A percentile compares a stretch with the other conserved stretches of the same genome.
Evolutionary conservation across 2,888 invertebrate species (phyloP).

Genomic region (Seladonia tumulorum): DNA sequence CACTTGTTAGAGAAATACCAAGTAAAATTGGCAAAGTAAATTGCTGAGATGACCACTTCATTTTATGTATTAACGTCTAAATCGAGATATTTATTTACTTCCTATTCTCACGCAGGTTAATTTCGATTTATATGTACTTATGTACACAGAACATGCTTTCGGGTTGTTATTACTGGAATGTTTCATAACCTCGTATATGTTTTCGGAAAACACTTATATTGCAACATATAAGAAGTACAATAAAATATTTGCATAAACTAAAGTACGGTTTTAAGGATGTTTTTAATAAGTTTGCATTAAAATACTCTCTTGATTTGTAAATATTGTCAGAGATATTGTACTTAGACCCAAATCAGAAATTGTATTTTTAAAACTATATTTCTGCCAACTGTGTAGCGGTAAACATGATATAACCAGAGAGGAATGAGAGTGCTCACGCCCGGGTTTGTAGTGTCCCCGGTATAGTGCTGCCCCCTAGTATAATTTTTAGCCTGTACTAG

Average conservation of each 20-base stretch:
- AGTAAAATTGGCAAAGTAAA: constrained; percentile 86
- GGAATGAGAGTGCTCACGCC: too few relatives aligned
- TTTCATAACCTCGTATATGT: constrained; percentile 41
- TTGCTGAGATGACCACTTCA: constrained; percentile 71
- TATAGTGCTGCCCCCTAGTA: too few relatives aligned
- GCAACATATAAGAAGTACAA: neutral
- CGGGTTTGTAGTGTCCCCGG: too few relatives aligned
- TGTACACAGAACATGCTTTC: neutral
- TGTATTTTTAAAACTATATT: constrained; percentile 43
- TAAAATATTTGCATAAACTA: neutral
- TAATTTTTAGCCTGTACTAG: too few relatives aligned
- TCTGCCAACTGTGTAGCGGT: constrained; percentile 32
- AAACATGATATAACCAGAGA: neutral
- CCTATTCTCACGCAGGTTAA: constrained; percentile 6
- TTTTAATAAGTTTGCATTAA: neutral
- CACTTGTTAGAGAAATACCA: constrained; percentile 89
- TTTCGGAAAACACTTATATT: neutral
- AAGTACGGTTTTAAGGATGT: neutral
- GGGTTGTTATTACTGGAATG: constrained; percentile 9
- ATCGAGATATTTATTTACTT: neutral
- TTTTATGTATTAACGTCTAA: constrained; percentile 53
- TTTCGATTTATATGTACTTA: neutral
- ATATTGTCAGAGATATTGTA: neutral
- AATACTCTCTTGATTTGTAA: neutral
- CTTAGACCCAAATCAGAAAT: constrained; percentile 20